Percentiles rank a stretch among this genome's conserved stretches.
Evolutionary conservation across 2,888 invertebrate species (phyloP).

Genomic region (Napeogenes inachia): DNA sequence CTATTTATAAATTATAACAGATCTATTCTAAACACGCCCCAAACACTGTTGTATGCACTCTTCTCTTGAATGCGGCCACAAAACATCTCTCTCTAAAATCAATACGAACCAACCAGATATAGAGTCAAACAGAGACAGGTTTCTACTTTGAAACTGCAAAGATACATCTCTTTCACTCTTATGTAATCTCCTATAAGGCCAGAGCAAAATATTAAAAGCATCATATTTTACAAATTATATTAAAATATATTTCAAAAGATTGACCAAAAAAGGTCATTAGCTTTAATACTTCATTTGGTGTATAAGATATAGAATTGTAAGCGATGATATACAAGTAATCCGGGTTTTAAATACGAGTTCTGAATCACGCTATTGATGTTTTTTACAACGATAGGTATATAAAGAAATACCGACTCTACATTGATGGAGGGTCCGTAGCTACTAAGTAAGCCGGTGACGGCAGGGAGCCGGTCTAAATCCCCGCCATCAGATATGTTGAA

Average conservation of each 20-base stretch:
- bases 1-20: too few species aligned
- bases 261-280: background rate
- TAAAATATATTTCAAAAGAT: background rate
- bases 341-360: slow-evolving; percentile 36
- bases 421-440: slow-evolving; percentile 68
- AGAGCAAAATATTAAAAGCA: background rate
- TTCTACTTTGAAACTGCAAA: background rate
- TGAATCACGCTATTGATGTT: slow-evolving; percentile 58
- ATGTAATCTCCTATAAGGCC: slow-evolving; percentile 6
- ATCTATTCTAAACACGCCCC: background rate
- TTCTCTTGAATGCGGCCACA: background rate
- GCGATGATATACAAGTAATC: slow-evolving; percentile 20
- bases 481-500: slow-evolving; percentile 66
- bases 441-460: slow-evolving; percentile 67
- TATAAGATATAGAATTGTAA: background rate
- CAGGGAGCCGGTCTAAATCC: slow-evolving; percentile 68
- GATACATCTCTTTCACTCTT: slow-evolving; percentile 22
- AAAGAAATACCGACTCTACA: background rate
- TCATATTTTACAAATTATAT: background rate
- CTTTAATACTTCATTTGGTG: background rate
- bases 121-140: background rate
- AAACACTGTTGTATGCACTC: background rate
- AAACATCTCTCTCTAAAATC: slow-evolving; percentile 3
- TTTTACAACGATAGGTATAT: slow-evolving; percentile 37
- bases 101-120: background rate